Base-by-base conservation (phyloP, 2,888 invertebrate species). In the Rhamnusium bicolor region DNA sequence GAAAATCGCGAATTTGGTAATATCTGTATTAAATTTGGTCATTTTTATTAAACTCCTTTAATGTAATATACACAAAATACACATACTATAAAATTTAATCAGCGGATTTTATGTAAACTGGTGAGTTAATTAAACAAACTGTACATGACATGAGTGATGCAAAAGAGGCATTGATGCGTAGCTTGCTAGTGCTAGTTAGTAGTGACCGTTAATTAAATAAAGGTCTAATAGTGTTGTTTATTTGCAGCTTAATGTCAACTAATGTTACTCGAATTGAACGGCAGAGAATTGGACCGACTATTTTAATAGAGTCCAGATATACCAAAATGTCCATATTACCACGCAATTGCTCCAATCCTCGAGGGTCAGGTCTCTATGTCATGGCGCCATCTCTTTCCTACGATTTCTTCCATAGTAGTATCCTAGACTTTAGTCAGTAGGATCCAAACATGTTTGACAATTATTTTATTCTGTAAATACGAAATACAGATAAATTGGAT, bases 181-280 rank as follows among this genome's bases (percentile, higher is more conserved):
- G 19, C 21, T 21, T 24, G 61, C 46, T 47, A 61, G 61, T 40
- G 40, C 61, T 61, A 61, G 61, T 61, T 61, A 61, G 61, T 24
- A 61, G 61, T 61, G 61, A 46, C 61, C 61, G 46, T 61, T 61
- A 46, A 61, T 61, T 61, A 61, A 61, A 61, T 61, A 61, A 61
- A 61, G 61, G 61, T 61, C 61, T 61, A 61, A 61, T 61, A 61
- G 61, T 61, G 61, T 61, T 61, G 61, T 61, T 61, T 61, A 61
- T 61, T 61, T 47, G 40, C 61, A 16, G 61, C 61, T 61, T 61
- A 61, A 40, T 46, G 19, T 47, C 61, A 21, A 46, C 46, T 21
- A 19, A 19, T 61, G 61, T 61, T 61, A 46, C 47, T 61, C 47
- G 61, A 61, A 61, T 61, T 47, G 61, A 61, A 46, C 46, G 21